Conservation (phyloP, 2,113 vertebrate species). For the Chaetodon auriga region DNA sequence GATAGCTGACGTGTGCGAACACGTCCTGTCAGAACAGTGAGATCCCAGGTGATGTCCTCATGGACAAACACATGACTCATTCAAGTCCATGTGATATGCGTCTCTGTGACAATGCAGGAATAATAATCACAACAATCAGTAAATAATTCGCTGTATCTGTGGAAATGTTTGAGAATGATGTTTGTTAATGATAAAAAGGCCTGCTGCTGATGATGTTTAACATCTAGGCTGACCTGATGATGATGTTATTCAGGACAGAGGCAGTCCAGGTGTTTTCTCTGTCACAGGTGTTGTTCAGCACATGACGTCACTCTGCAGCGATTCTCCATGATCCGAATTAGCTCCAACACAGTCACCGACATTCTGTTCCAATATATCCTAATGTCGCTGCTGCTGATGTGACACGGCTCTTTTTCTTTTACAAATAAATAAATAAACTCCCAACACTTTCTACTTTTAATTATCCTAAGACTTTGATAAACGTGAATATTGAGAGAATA, state of each 20-base stretch:
- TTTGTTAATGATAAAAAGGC: background rate
- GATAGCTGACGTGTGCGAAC: slow-evolving; percentile 68
- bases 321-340: slow-evolving; percentile 8
- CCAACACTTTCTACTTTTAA: no score
- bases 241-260: slow-evolving; percentile 23
- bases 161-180: background rate
- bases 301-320: slow-evolving; percentile 28
- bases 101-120: slow-evolving; percentile 32
- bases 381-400: background rate
- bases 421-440: no score
- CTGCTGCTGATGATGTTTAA: background rate
- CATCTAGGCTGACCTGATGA: background rate
- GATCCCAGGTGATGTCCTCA: slow-evolving; percentile 69
- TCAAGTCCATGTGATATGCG: slow-evolving; percentile 27
- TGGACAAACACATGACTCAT: slow-evolving; percentile 75
- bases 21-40: slow-evolving; percentile 62
- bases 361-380: background rate
- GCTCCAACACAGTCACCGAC: background rate
- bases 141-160: background rate
- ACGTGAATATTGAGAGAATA: no score
- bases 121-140: slow-evolving; percentile 14
- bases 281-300: slow-evolving; percentile 44
- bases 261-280: slow-evolving; percentile 56
- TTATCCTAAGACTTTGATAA: no score
- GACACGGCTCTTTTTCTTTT: no score